Conservation (phyloP, 2,113 vertebrate species). For the Eira barbara region DNA sequence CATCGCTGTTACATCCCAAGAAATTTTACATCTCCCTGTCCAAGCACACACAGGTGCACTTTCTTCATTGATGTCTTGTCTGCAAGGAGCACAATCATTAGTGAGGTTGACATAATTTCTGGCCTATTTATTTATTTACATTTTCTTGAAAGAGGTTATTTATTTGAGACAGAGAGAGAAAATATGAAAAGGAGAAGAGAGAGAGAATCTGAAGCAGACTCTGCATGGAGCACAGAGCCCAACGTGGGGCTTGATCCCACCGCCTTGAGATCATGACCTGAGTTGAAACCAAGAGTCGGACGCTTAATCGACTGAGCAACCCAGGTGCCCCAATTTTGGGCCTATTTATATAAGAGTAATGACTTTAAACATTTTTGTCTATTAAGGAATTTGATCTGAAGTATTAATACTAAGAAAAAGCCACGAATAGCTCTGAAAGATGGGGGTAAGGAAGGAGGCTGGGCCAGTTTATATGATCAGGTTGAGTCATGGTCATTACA, state of each 20-base stretch:
- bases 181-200: too few relatives aligned
- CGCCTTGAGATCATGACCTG: too few relatives aligned
- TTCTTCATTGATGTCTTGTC: neutral
- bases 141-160: too few relatives aligned
- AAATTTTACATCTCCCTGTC: neutral
- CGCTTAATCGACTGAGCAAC: too few relatives aligned
- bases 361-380: neutral
- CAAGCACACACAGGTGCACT: neutral
- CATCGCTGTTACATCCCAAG: neutral
- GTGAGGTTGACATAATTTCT: neutral
- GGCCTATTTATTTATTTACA: neutral
- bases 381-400: neutral
- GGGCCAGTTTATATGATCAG: neutral
- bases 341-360: neutral
- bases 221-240: too few relatives aligned
- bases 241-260: too few relatives aligned
- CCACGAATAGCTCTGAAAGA: neutral
- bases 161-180: too few relatives aligned
- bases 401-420: neutral
- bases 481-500: neutral
- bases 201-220: too few relatives aligned
- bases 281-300: too few relatives aligned
- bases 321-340: too few relatives aligned
- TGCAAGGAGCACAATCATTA: neutral
- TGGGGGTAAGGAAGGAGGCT: neutral